Base-by-base conservation (phyloP, 2,888 invertebrate genomes). In the Linnaemya tessellans region DNA sequence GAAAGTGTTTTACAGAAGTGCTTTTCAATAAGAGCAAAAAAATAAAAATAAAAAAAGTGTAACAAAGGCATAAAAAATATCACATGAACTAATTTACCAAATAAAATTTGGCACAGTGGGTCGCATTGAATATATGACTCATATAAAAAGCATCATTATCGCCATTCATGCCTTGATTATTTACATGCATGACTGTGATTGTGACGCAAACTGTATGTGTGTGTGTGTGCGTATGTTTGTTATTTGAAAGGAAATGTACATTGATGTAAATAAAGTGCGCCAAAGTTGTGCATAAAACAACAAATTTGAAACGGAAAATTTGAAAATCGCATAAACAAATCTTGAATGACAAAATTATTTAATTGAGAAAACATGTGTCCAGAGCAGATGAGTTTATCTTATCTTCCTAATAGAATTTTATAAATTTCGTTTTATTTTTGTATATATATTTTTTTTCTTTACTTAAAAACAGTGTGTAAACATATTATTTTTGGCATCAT, bases 71-170 rank as follows among this genome's bases (percentile, higher is more conserved):
- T 20, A 54, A n/a, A 41, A 65, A 58, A 65, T 58, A 9, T 25
- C 22, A 56, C 51, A 25, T 62, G 56, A 71, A 67, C 56, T 60
- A 54, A 74, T 60, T 62, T 58, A 25, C 1, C 5, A 54, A 3
- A 35, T 8, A 3, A 68, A 80, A 75, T 67, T 82, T 85, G 75
- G 85, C 85, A 85, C 85, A 85, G 85, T 85, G 82, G 82, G 82
- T 75, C 74, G 75, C 49, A 38, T 38, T 30, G 25, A 25, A 22
- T 18, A 18, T 43, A 75, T 85, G 85, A 82, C 15, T 85, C 85
- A 85, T 46, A 25, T 58, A 30, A 46, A 43, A 10, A 67, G 22
- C 68, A 77, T 70, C 64, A 70, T 68, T 43, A 62, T 71, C 3
- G 15, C 54, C 80, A 51, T 64, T 65, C 58, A 58, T 74, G 58